phyloP scores from a whole-genome alignment of 2,797 vertebrate genomes.

The Pagetopsis macropterus region DNA sequence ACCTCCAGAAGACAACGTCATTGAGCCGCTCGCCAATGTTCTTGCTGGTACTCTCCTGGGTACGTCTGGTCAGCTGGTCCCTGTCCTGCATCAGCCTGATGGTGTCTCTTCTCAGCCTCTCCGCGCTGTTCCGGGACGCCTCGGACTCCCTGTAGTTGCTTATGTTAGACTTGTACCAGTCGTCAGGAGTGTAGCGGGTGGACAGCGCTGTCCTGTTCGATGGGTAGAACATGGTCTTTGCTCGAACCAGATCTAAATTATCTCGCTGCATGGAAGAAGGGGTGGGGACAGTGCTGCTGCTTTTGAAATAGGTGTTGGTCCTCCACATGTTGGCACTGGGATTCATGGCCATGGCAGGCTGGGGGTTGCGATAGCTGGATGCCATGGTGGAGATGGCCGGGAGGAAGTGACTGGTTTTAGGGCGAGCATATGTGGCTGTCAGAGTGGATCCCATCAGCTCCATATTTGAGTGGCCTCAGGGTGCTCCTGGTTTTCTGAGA shows the following conservation, averaged over 20 bases:
- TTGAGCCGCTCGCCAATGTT: slow-evolving; percentile 90
- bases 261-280: slow-evolving; percentile 78
- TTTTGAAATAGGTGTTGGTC: slow-evolving; percentile 86
- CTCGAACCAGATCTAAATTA: slow-evolving; percentile 79
- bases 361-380: slow-evolving; percentile 86
- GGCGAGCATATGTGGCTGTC: slow-evolving; percentile 84
- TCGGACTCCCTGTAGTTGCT: slow-evolving; percentile 90
- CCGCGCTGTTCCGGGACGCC: slow-evolving; percentile 86
- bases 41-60: slow-evolving; percentile 87
- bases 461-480: slow-evolving; percentile 72
- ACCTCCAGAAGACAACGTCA: slow-evolving; percentile 93
- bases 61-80: slow-evolving; percentile 87
- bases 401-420: slow-evolving; percentile 86
- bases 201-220: slow-evolving; percentile 86
- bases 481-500: slow-evolving; percentile 16
- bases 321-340: slow-evolving; percentile 86
- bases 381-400: slow-evolving; percentile 89
- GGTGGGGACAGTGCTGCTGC: slow-evolving; percentile 70
- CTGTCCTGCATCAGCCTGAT: slow-evolving; percentile 90
- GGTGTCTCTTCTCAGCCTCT: slow-evolving; percentile 89
- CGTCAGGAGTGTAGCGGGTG: slow-evolving; percentile 88
- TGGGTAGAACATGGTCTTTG: slow-evolving; percentile 84
- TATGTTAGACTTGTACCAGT: slow-evolving; percentile 92
- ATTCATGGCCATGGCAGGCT: slow-evolving; percentile 77
- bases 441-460: slow-evolving; percentile 88